Evolutionary conservation across 2,888 invertebrate genomes (phyloP), one percentile per base, ranked within the genome.

Genomic region (Pseudoips prasinana): DNA sequence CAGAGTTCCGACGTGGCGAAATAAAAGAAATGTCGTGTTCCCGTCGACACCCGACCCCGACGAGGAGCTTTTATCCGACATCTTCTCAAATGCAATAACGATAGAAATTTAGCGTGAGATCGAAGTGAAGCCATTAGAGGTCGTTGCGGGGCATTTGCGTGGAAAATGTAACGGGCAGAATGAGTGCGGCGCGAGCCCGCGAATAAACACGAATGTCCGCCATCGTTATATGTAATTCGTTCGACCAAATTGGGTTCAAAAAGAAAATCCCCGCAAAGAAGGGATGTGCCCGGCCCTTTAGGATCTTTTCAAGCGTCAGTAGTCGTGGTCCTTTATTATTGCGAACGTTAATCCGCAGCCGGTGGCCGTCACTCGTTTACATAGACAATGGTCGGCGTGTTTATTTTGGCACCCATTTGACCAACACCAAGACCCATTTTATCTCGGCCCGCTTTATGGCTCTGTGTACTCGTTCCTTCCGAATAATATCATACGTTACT

Each of bases 401-500:
- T 47, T 47, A 45, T 43, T 47, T 46, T 39, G 37, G 39, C 42
- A 29, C 31, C 17, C 33, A 39, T 37, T 54, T 43, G 46, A 56
- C 52, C 48, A 48, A 46, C 44, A 42, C 47, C 31, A 34, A 35
- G 39, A 29, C 34, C 33, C 2, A 29, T 39, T 51, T 39, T 46
- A 57, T 57, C 56, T 47, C 26, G 25, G 25, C 35, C 30, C 44
- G 34, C 52, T 58, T 56, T 56, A 57, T 43, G 59, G 52, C 39
- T 48, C 23, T 47, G 41, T 48, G 48, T 48, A 38, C 39, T 46
- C 43, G 43, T 5, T 14, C 5, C 37, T 56, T 56, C 45, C 52
- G 30, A 51, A 51, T n/a, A n/a, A 55, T 58, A 58, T 58, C 56
- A 48, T 51, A 51, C 40, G 56, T 55, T 56, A 56, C 56, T 55